These are phyloP conservation scores for Aspidoscelis tigris DNA, from an alignment of 2,113 vertebrate species.

Conservation along the genomic window DNA sequence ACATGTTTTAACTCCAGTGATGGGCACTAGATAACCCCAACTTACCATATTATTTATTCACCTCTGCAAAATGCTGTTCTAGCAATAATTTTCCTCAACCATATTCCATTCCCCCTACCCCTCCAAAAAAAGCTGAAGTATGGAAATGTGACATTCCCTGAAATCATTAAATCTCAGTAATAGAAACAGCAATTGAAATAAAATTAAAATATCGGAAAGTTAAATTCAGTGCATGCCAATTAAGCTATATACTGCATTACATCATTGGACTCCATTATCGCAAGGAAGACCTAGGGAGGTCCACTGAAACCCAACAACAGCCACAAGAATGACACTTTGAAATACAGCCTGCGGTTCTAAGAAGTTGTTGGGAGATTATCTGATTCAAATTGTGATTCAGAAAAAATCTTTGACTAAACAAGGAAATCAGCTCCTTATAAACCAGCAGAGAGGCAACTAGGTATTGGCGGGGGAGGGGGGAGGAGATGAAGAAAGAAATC, in stretches of 20 bases:
- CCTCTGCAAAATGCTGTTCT: not conserved
- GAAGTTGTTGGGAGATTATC: not conserved
- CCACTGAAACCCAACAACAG: not conserved
- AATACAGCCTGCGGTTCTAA: not conserved
- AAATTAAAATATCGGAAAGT: not conserved
- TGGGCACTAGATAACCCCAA: constrained; percentile 53
- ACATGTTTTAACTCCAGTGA: constrained; percentile 58
- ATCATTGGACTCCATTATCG: not conserved
- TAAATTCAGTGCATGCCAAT: not conserved
- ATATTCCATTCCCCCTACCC: not conserved
- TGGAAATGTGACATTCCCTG: not conserved
- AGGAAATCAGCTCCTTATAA: not conserved
- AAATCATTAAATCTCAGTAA: not conserved
- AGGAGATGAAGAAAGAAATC: too few species aligned
- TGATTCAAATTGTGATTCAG: not conserved
- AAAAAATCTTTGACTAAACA: not conserved
- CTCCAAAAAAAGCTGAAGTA: not conserved
- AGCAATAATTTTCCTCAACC: not conserved
- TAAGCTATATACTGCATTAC: not conserved
- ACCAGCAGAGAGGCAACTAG: not conserved
- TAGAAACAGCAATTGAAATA: not conserved
- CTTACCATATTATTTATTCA: constrained; percentile 31
- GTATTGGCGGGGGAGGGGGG: too few species aligned
- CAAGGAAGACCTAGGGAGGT: not conserved
- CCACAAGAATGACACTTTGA: not conserved